Conservation (phyloP, 2,797 vertebrate species). For the Huso huso region DNA sequence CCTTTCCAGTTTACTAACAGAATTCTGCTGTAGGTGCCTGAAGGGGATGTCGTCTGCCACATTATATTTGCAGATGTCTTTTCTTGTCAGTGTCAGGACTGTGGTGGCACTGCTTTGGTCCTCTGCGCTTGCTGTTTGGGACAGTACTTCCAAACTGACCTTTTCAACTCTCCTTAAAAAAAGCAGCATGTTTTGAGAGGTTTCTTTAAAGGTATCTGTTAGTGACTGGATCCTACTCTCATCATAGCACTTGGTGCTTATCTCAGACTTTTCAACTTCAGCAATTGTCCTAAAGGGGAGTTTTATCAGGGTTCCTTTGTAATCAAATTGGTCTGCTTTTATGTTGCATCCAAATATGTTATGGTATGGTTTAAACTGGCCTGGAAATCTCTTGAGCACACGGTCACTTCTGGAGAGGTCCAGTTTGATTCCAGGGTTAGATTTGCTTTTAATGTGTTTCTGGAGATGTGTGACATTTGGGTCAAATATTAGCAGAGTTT, state of each 20-base stretch:
- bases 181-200: conserved; percentile 32
- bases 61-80: conserved; percentile 21
- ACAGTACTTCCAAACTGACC: conserved; percentile 34
- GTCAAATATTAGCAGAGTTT: conserved; percentile 43
- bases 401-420: conserved; percentile 19
- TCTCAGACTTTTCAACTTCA: conserved; percentile 35
- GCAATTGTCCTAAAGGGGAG: conserved; percentile 45
- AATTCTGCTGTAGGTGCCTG: conserved; percentile 16
- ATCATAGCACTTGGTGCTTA: conserved; percentile 34
- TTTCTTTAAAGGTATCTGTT: conserved; percentile 28
- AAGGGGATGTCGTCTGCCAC: conserved; percentile 6
- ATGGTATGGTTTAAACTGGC: conserved; percentile 41
- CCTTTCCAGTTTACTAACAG: conserved; percentile 1
- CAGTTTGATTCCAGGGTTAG: conserved; percentile 43
- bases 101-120: conserved; percentile 8
- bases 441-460: conserved; percentile 29
- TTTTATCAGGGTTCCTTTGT: conserved; percentile 41
- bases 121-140: neutral
- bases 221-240: conserved; percentile 24
- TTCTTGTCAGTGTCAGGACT: conserved; percentile 2
- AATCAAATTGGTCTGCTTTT: conserved; percentile 21
- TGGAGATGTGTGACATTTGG: conserved; percentile 44
- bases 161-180: conserved; percentile 37
- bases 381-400: conserved; percentile 31
- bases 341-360: conserved; percentile 39